Evolutionary conservation across 2,888 invertebrate species (phyloP).

Genomic region (Oscheius sp.): DNA sequence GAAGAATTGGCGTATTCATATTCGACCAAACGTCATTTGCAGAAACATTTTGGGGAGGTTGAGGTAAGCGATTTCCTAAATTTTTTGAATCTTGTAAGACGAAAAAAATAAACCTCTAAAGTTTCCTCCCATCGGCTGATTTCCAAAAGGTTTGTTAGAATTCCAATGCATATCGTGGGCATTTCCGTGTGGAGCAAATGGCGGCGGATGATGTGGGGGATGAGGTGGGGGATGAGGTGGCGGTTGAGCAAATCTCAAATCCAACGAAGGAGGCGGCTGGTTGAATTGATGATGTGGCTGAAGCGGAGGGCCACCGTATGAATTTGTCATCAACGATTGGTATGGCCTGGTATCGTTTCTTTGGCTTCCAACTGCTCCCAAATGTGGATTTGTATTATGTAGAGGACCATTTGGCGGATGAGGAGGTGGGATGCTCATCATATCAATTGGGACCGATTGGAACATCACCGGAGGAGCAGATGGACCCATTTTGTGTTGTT

Average conservation of each 20-base stretch:
- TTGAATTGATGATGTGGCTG: slow-evolving; percentile 29
- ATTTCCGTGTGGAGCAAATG: not conserved
- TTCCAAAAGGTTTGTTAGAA: not conserved
- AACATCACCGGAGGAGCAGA: slow-evolving; percentile 15
- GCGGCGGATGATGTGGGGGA: slow-evolving; percentile 3
- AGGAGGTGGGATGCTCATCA: slow-evolving; percentile 31
- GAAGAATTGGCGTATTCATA: slow-evolving; percentile 6
- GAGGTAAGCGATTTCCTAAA: not conserved
- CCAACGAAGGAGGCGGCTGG: slow-evolving; percentile 31
- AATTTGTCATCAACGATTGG: slow-evolving; percentile 24
- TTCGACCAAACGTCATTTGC: slow-evolving; percentile 18
- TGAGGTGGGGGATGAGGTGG: slow-evolving; percentile 3
- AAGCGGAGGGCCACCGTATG: slow-evolving; percentile 10
- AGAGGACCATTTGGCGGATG: not conserved
- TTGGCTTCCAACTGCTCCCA: slow-evolving; percentile 10
- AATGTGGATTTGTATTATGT: not conserved
- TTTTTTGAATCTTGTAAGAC: not conserved
- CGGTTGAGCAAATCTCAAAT: slow-evolving; percentile 19
- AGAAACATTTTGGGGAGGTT: not conserved
- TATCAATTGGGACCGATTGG: slow-evolving; percentile 21
- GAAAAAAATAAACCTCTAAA: not conserved
- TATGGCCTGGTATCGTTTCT: slow-evolving; percentile 7
- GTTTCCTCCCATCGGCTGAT: slow-evolving; percentile 14
- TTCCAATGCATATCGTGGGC: slow-evolving; percentile 17
- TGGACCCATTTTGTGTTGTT: slow-evolving; percentile 20